Percentiles rank a stretch among this genome's conserved stretches.
Conservation (phyloP, 2,113 vertebrate genomes). For the Rostratula benghalensis region DNA sequence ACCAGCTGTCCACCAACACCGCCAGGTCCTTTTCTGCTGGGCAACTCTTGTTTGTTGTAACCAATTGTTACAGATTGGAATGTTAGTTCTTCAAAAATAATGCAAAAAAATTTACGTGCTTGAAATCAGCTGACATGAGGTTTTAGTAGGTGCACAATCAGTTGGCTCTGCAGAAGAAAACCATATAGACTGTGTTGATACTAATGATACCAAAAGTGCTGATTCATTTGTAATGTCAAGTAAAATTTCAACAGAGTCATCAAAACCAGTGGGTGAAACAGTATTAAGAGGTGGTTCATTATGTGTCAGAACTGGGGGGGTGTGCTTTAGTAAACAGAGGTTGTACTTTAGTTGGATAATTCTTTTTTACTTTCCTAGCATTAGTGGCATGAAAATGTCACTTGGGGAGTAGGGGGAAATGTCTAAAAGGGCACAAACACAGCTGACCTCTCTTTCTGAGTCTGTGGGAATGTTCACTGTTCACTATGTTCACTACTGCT, state of each 20-base stretch:
- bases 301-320: neutral
- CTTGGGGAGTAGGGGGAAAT: neutral
- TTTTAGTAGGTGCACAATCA: neutral
- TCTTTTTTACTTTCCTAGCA: neutral
- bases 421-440: rapidly evolving
- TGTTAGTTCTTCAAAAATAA: neutral
- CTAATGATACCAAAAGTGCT: neutral
- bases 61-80: neutral
- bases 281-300: neutral
- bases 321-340: neutral
- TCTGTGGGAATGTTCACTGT: neutral
- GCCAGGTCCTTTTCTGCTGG: no score
- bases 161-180: neutral
- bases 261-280: neutral
- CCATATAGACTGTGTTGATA: neutral
- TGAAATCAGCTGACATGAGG: neutral
- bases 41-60: no score
- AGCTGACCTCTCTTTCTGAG: neutral
- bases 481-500: neutral
- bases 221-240: neutral
- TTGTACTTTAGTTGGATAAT: neutral
- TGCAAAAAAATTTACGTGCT: neutral
- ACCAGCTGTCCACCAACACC: no score
- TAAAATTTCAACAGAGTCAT: neutral
- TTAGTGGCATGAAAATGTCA: neutral